These are phyloP conservation scores for Dryococelus australis DNA, from an alignment of 2,888 invertebrate species.

Conservation along the genomic window DNA sequence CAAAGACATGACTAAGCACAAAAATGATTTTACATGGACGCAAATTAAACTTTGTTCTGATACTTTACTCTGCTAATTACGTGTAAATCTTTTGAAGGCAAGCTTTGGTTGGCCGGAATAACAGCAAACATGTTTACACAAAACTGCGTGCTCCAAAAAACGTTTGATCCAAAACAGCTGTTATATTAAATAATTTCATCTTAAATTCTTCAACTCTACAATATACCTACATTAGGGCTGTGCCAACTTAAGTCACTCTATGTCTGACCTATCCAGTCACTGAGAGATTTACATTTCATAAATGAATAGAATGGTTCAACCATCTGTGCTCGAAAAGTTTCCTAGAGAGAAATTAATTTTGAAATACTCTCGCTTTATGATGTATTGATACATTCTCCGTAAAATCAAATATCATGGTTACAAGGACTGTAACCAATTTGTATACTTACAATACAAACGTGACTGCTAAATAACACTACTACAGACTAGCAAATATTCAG, in stretches of 20 bases:
- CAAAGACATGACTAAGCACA: background rate
- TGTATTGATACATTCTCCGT: no score
- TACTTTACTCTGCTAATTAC: constrained; percentile 1
- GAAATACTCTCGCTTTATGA: no score
- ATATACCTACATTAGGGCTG: background rate
- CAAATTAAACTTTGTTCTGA: constrained; percentile 12
- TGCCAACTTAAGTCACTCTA: background rate
- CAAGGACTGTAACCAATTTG: no score
- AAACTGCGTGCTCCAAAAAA: constrained; percentile 12
- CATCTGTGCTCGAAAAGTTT: no score
- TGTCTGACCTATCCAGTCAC: no score
- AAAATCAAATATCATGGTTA: no score
- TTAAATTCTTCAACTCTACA: background rate
- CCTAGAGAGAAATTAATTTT: no score
- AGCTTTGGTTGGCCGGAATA: constrained; percentile 43
- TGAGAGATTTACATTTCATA: no score
- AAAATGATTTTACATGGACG: constrained; percentile 19
- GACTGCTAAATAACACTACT: no score
- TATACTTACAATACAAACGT: no score
- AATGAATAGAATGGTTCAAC: no score
- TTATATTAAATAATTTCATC: background rate
- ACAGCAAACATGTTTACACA: constrained; percentile 35
- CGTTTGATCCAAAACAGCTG: background rate
- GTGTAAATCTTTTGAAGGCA: constrained; percentile 35
- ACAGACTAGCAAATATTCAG: no score